Conservation (phyloP, 2,113 vertebrate species). For the Lipotes vexillifer region DNA sequence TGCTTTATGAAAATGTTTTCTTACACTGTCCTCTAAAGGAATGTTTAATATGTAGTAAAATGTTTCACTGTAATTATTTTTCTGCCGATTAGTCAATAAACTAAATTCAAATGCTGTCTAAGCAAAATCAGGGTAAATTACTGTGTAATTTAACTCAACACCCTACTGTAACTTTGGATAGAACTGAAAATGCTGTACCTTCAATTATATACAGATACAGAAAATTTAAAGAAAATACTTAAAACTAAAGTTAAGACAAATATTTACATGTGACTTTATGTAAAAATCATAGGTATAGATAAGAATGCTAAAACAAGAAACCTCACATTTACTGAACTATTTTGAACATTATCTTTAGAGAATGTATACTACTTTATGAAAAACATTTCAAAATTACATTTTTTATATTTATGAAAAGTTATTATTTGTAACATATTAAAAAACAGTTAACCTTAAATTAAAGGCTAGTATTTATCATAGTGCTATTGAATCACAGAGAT, state of each 20-base stretch:
- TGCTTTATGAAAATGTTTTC: constrained; percentile 12
- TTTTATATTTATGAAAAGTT: not conserved
- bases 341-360: not conserved
- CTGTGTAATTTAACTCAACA: constrained; percentile 17
- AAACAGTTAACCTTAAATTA: not conserved
- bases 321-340: not conserved
- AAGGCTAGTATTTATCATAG: not conserved
- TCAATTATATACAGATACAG: not conserved
- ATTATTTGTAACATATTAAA: not conserved
- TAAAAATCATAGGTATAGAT: not conserved
- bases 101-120: constrained; percentile 27
- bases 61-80: not conserved
- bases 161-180: not conserved
- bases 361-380: not conserved
- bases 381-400: constrained; percentile 11
- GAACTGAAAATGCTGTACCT: not conserved
- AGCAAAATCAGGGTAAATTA: constrained; percentile 16
- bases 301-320: not conserved
- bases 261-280: constrained; percentile 2
- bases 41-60: constrained; percentile 27
- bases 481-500: not conserved
- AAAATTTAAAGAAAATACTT: constrained; percentile 6
- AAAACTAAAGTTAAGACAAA: not conserved
- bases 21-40: not conserved
- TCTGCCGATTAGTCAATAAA: constrained; percentile 14